These are phyloP conservation scores for Aphelenchoides bicaudatus DNA, from an alignment of 2,888 invertebrate species.

Conservation along the genomic window DNA sequence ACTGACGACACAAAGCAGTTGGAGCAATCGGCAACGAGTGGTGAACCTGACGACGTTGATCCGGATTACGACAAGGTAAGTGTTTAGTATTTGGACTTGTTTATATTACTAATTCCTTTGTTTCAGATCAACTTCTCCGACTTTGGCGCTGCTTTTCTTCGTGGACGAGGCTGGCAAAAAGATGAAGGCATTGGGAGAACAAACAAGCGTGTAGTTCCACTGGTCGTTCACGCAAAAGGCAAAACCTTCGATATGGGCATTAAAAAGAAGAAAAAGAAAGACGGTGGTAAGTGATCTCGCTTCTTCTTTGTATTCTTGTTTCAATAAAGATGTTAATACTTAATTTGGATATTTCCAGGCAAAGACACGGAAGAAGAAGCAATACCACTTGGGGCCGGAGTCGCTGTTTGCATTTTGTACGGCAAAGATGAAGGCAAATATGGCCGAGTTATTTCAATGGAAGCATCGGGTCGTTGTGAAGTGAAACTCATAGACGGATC, in stretches of 20 bases:
- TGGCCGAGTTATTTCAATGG: constrained; percentile 24
- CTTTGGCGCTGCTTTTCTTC: constrained; percentile 35
- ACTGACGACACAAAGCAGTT: no score
- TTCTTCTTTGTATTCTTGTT: not conserved
- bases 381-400: constrained; percentile 6
- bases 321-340: not conserved
- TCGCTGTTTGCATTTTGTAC: not conserved
- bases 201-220: constrained; percentile 29
- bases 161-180: constrained; percentile 36
- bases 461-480: constrained; percentile 25
- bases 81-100: no score
- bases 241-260: constrained; percentile 21
- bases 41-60: no score
- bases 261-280: constrained; percentile 6
- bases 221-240: constrained; percentile 20
- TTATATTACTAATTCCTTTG: no score
- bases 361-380: constrained; percentile 1
- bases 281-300: constrained; percentile 5
- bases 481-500: constrained; percentile 20
- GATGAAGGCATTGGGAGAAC: constrained; percentile 35
- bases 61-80: constrained; percentile 33
- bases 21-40: no score
- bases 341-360: no score
- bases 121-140: constrained; percentile 18
- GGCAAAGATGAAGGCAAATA: constrained; percentile 27